Evolutionary conservation across 92 coral and sea anemone genomes (phyloP).

Genomic region (Phymanthus crucifer): DNA sequence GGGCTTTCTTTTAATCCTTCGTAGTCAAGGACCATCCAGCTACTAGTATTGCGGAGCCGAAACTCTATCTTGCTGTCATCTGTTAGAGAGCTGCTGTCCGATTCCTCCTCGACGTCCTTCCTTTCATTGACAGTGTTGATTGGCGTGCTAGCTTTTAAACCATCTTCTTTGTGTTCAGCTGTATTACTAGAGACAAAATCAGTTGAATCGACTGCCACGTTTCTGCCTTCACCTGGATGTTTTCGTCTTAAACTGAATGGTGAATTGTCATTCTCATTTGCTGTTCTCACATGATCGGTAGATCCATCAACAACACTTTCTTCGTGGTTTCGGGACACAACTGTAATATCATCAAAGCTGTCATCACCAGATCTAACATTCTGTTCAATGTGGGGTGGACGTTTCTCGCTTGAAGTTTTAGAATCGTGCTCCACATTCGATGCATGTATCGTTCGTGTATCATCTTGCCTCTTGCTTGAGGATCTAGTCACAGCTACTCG

Average conservation of each 20-base stretch:
- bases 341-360: conserved; percentile 42
- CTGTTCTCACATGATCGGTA: background rate
- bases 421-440: background rate
- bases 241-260: background rate
- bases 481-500: conserved; percentile 5
- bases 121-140: background rate
- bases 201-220: background rate
- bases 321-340: background rate
- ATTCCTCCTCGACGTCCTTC: background rate
- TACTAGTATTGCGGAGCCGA: conserved; percentile 16
- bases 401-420: background rate
- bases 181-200: background rate
- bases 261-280: background rate
- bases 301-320: background rate
- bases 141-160: background rate
- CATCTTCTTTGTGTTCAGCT: background rate
- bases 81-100: background rate
- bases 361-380: conserved; percentile 14
- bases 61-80: conserved; percentile 20
- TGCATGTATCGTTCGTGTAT: background rate
- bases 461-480: background rate
- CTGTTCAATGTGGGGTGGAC: background rate
- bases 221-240: background rate
- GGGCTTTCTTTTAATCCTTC: conserved; percentile 1
- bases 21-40: conserved; percentile 34